Conservation (phyloP, 2,888 invertebrate genomes). For the Pseudanteris insignis region DNA sequence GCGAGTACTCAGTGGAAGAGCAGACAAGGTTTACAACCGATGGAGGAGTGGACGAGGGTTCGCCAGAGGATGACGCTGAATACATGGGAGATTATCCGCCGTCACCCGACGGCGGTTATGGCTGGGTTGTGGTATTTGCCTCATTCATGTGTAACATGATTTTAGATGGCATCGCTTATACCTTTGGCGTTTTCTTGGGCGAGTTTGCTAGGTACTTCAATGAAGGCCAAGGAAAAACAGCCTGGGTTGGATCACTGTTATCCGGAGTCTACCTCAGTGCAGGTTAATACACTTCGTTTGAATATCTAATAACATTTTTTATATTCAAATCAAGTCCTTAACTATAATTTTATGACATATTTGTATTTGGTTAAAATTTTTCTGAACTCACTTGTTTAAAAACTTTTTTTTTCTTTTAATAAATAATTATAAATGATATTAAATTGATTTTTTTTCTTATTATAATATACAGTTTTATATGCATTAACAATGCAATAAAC, state of each 20-base stretch:
- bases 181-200: conserved; percentile 92
- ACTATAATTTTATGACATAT: too few relatives aligned
- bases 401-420: too few relatives aligned
- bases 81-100: conserved; percentile 81
- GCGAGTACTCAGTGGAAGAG: conserved; percentile 87
- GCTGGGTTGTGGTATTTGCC: conserved; percentile 94
- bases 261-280: conserved; percentile 95
- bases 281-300: conserved; percentile 71
- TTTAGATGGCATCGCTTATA: conserved; percentile 98
- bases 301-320: too few relatives aligned
- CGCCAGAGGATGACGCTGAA: conserved; percentile 68
- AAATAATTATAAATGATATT: too few relatives aligned
- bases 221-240: conserved; percentile 86
- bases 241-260: conserved; percentile 94
- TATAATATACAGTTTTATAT: too few relatives aligned
- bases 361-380: too few relatives aligned
- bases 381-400: too few relatives aligned
- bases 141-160: conserved; percentile 98
- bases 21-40: conserved; percentile 80
- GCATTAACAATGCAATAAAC: too few relatives aligned
- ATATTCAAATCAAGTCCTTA: too few relatives aligned
- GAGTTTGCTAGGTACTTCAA: conserved; percentile 84
- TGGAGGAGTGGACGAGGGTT: conserved; percentile 72
- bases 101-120: conserved; percentile 91
- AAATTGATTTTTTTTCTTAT: too few relatives aligned